Evolutionary conservation across 1,140 invertebrate species (phyloP), one percentile per base, ranked within the genome.

Genomic region (Zaprionus kolodkinae): DNA sequence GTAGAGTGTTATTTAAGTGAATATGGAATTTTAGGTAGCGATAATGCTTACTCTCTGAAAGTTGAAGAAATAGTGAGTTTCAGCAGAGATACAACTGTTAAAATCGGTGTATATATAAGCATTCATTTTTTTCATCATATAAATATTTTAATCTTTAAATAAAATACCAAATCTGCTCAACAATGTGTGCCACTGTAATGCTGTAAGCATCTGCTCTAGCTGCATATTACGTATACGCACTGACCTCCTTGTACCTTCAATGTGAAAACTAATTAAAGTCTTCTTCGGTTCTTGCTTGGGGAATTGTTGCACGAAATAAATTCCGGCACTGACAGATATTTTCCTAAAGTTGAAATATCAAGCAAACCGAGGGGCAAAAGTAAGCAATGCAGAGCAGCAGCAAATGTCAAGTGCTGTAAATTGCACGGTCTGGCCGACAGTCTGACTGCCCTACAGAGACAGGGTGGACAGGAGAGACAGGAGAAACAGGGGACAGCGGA

Each of bases 391-490:
- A 36, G 52, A 33, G 62, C 40, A 38, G 21, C 21, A 21, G 30
- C 72, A 68, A 79, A 76, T 76, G 76, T 84, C 81, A 85, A 85
- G 81, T 77, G 61, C 61, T 77, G 59, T 63, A 67, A 76, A 83
- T 76, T 84, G 66, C 68, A 69, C 62, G 65, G 81, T 60, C 50
- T 54, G 60, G 52, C 54, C 61, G 48, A 72, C 45, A 50, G 45
- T 10, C 74, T 65, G 65, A 50, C 57, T 68, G 65, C 17, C 45
- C 36, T 11, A 65, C 40, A 56, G 15, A 11, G 30, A 36, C 13
- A 30, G 43, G 36, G 6, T 11, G 3, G 6, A 56, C 7, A 50
- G 43, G n/a, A n/a, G n/a, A n/a, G n/a, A n/a, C n/a, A n/a, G n/a
- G n/a, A n/a, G n/a, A n/a, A n/a, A n/a, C n/a, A 48, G 6, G 15